Evolutionary conservation across 23 tunicate species (phyloP), one percentile per base, ranked within the genome.

Genomic region (Clavelina lepadiformis): DNA sequence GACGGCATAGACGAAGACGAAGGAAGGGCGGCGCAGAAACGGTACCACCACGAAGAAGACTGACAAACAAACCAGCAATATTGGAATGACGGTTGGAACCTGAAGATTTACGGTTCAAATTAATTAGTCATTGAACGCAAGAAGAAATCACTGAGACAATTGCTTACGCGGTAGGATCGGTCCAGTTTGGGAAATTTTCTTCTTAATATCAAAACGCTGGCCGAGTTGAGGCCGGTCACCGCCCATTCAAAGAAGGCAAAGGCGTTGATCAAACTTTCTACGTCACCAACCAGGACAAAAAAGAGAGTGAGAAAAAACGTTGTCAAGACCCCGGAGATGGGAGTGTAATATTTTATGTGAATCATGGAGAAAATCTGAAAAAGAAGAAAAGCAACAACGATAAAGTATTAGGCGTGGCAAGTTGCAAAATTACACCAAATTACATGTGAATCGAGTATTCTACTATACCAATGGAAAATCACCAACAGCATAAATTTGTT

Each of bases 251-350:
- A 44, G 35, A 82, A 82, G 26, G 80, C 47, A 53, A 64, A 46
- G 11, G 73, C 65, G 38, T 65, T 80, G 51, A 87, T 65, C 54
- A 87, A 66, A 28, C 62, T 33, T 29, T 79, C 65, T 38, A 87
- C 58, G 70, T 80, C 87, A 15, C 76, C 73, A 21, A 62, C 25
- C 34, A 72, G 6, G 2, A 81, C 29, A 41, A 32, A 53, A 1
- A 73, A 29, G 26, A 56, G 8, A 8, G 67, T 66, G 31, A 72
- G 13, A 18, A 60, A 3, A n/a, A 45, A 63, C 46, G 47, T 45
- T 18, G 45, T 19, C 22, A 71, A 59, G n/a, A 79, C 33, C 13
- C 63, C 54, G 3, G 78, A 63, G 8, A 71, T 70, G 3, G 86
- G 86, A 2, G 86, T 79, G 67, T 33, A 51, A 46, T 60, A 60